A percentile compares a stretch with the other conserved stretches of the same genome.
Evolutionary conservation across 2,797 vertebrate species (phyloP).

Genomic region (Gambelia wislizenii): DNA sequence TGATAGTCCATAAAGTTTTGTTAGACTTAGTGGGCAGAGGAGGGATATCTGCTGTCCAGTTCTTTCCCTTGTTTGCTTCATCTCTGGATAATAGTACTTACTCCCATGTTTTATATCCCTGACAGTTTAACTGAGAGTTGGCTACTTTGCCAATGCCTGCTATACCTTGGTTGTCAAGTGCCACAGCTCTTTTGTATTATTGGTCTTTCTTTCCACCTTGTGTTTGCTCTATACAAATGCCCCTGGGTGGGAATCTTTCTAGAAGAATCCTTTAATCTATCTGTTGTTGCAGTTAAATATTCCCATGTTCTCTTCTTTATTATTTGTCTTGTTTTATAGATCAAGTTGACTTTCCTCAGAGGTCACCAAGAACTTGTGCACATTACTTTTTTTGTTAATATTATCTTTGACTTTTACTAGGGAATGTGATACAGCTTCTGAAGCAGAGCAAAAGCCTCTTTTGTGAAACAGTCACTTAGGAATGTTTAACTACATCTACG

Average conservation of each 20-base stretch:
- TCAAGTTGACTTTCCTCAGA: conserved; percentile 35
- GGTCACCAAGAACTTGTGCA: conserved; percentile 50
- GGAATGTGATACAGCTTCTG: conserved; percentile 49
- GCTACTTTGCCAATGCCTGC: conserved; percentile 61
- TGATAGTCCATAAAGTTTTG: conserved; percentile 36
- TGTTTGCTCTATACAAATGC: conserved; percentile 32
- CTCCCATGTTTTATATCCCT: conserved; percentile 65
- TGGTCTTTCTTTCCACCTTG: conserved; percentile 44
- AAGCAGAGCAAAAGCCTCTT: conserved; percentile 38
- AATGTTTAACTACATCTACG: conserved; percentile 54
- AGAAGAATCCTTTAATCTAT: conserved; percentile 40
- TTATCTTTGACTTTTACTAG: conserved; percentile 69
- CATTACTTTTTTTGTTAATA: conserved; percentile 57
- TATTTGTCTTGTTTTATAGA: conserved; percentile 41
- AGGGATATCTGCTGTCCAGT: conserved; percentile 64
- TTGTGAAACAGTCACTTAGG: conserved; percentile 43
- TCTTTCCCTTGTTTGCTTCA: conserved; percentile 55
- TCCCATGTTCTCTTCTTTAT: conserved; percentile 49
- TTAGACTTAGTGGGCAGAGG: conserved; percentile 50
- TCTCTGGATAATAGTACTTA: conserved; percentile 71
- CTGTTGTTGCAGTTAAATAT: conserved; percentile 16
- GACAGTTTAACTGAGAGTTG: conserved; percentile 64
- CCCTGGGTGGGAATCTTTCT: conserved; percentile 45
- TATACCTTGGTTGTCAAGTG: conserved; percentile 36
- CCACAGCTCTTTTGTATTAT: conserved; percentile 35